These are phyloP conservation scores for Macaca nemestrina DNA, from an alignment of 2,113 vertebrate genomes.

Conservation along the genomic window DNA sequence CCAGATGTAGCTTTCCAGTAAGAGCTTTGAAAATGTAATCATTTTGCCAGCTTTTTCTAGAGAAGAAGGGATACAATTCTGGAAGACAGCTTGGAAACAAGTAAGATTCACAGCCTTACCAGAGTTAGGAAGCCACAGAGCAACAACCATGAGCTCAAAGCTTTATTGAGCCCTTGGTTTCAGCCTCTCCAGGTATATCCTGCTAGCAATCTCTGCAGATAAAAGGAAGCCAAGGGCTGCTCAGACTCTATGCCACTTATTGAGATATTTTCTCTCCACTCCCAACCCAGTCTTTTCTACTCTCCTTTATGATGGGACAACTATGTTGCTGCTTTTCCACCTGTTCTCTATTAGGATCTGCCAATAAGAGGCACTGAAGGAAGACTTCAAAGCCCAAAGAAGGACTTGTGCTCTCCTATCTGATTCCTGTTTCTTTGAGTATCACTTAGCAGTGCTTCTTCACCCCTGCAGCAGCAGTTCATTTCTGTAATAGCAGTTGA, in stretches of 20 bases:
- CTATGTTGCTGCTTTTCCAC: not conserved
- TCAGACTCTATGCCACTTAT: constrained; percentile 81
- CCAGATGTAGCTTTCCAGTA: constrained; percentile 88
- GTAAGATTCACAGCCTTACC: constrained; percentile 82
- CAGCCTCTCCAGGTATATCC: constrained; percentile 80
- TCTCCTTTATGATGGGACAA: not conserved
- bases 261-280: not conserved
- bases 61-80: constrained; percentile 88
- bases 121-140: constrained; percentile 84
- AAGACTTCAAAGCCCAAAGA: not conserved
- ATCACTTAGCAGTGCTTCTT: not conserved
- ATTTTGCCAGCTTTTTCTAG: constrained; percentile 89
- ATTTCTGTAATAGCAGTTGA: not conserved
- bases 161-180: constrained; percentile 87
- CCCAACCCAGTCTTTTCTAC: not conserved
- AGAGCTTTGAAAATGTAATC: constrained; percentile 90
- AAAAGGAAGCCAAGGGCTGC: constrained; percentile 85
- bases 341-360: not conserved
- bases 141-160: constrained; percentile 86
- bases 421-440: not conserved
- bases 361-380: not conserved
- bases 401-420: not conserved
- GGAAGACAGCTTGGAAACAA: constrained; percentile 87
- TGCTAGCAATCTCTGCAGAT: constrained; percentile 86
- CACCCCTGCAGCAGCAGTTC: not conserved